Evolutionary conservation across 2,113 vertebrate genomes (phyloP), one percentile per base, ranked within the genome.

Genomic region (Tetrax tetrax): DNA sequence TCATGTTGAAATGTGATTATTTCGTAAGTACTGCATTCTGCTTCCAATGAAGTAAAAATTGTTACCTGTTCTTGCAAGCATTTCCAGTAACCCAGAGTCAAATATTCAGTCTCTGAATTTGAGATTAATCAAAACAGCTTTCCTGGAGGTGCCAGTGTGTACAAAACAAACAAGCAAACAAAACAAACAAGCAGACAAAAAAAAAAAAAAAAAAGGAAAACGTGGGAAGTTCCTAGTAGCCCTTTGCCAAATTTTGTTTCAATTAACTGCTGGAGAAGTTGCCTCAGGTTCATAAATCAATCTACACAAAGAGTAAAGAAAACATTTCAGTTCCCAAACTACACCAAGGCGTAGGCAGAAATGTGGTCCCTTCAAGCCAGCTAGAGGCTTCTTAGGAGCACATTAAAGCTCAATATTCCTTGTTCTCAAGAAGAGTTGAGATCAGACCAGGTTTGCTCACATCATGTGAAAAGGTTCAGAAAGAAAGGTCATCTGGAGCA

Each of bases 51-150:
- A 65, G 17, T 41, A 1, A 31, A 82, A 75, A n/a, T 56, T 29
- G 1, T 7, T 16, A 53, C 4, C 6, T 80, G 53, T 43, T 50
- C 47, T 48, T 65, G 21, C 23, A 83, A 33, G 8, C 11, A 18
- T 60, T 78, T 78, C 45, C 22, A 65, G 25, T 29, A 47, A 57
- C 10, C 4, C 9, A 6, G 8, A 4, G 1, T 4, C 1, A 1
- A 83, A 86, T 28, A 6, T 43, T 61, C 8, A 28, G 18, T 65
- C 21, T 70, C 35, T n/a, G 25, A n/a, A 7, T 37, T 12, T 35
- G 16, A 10, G 8, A 37, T 66, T 45, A 12, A 3, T 11, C 7
- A 77, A 77, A 76, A 80, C 0, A 0, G 2, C 28, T 77, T 79
- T 66, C 15, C 28, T 83, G 29, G 23, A 54, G 14, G 10, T 83